A percentile compares a stretch with the other conserved stretches of the same genome.
These are phyloP conservation scores for Mirounga angustirostris DNA, from an alignment of 2,113 vertebrate genomes.

Conservation along the genomic window DNA sequence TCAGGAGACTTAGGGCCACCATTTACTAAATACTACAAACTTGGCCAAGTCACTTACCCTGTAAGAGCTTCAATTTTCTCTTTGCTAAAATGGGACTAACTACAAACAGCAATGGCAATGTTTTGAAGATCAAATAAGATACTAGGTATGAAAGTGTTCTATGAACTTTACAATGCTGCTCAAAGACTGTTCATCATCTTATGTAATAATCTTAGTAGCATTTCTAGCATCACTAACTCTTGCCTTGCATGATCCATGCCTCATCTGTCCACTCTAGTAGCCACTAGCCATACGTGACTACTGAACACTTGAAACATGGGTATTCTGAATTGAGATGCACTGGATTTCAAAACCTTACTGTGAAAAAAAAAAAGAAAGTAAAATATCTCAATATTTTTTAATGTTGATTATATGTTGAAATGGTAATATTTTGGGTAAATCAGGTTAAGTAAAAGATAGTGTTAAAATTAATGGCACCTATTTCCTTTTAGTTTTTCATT, in stretches of 20 bases:
- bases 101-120: background rate
- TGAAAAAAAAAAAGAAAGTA: background rate
- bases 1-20: background rate
- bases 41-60: background rate
- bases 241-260: background rate
- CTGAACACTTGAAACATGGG: background rate
- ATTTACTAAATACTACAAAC: background rate
- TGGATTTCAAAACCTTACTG: background rate
- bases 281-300: rapidly evolving
- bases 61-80: background rate
- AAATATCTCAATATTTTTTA: background rate
- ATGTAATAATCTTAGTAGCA: background rate
- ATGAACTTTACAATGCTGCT: background rate
- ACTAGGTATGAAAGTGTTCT: background rate
- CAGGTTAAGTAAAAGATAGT: background rate
- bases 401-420: conserved; percentile 3
- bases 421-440: background rate
- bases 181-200: background rate
- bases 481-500: background rate
- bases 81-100: background rate
- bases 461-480: background rate
- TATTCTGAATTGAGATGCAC: background rate
- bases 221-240: background rate
- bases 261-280: background rate
- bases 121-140: background rate